Evolutionary conservation across 2,888 invertebrate genomes (phyloP), one percentile per base, ranked within the genome.

Genomic region (Tinea semifulvella): DNA sequence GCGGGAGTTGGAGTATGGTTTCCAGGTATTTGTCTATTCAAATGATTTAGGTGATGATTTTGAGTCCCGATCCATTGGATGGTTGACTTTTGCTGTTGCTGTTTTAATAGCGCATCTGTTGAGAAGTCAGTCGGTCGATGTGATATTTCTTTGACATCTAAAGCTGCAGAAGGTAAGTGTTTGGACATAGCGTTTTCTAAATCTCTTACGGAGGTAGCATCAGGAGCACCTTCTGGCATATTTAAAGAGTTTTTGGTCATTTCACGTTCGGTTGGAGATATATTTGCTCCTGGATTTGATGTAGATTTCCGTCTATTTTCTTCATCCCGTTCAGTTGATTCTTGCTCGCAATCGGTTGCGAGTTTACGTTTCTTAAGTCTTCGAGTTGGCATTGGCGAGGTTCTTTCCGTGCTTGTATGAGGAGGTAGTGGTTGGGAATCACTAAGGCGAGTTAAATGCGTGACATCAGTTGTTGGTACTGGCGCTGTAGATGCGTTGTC

Each of bases 111-210:
- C 0, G 93, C 88, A 60, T 93, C 94, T 0, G 93, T 90, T 53
- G 94, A 94, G 62, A 94, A 94, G 61, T 94, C 94, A 1, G 94
- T 94, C 1, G 90, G 89, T 56, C 89, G 86, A 57, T 89, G 88
- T 0, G 85, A 72, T 42, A 84, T 73, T 58, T 82, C 77, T 46
- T 82, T 79, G 0, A 75, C 77, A 44, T 82, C 82, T 52, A 86
- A 69, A 38, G 84, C 79, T 2, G 70, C 64, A 2, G 81, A 72
- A 0, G 92, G 92, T 47, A 97, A 77, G 76, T 96, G 96, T 62
- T 96, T 96, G 14, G 96, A 96, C 96, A 97, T 97, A 38, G 94
- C 96, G 61, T 96, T 94, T 68, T 97, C 96, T 54, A 97, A 80
- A 58, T 96, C 96, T 69, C 95, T 94, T 0, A 95, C 94, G 1